These are phyloP conservation scores for Hypena proboscidalis DNA, from an alignment of 2,888 invertebrate genomes.

Conservation along the genomic window DNA sequence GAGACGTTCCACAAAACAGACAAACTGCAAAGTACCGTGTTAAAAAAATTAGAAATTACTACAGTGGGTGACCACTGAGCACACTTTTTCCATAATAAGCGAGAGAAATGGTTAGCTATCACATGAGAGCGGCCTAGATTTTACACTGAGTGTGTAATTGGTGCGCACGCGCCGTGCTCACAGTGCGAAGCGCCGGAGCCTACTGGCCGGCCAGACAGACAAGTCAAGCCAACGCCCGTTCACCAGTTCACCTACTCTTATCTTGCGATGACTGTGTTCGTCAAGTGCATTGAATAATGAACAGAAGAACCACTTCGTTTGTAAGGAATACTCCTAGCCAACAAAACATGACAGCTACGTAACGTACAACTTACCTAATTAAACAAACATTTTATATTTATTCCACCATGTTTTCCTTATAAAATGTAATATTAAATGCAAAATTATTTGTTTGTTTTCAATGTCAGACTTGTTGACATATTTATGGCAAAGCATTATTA, in stretches of 20 bases:
- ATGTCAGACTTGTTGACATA: too few relatives aligned
- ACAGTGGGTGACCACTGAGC: constrained; percentile 58
- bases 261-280: constrained; percentile 69
- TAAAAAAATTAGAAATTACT: constrained; percentile 54
- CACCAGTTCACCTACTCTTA: constrained; percentile 81
- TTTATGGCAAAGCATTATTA: too few relatives aligned
- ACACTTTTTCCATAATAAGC: constrained; percentile 67
- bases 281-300: too few relatives aligned
- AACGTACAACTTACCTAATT: too few relatives aligned
- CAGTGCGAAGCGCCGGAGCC: constrained; percentile 68
- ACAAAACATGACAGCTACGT: too few relatives aligned
- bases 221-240: constrained; percentile 76
- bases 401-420: too few relatives aligned
- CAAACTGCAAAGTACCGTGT: constrained; percentile 21
- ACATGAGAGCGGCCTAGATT: constrained; percentile 73
- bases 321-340: too few relatives aligned
- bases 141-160: constrained; percentile 30
- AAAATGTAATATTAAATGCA: too few relatives aligned
- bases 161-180: constrained; percentile 74
- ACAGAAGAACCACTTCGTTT: too few relatives aligned
- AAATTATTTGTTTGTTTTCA: too few relatives aligned
- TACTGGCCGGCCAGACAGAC: constrained; percentile 67
- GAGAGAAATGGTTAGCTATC: constrained; percentile 68
- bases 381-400: too few relatives aligned
- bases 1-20: constrained; percentile 31